Conservation (phyloP, 1,140 invertebrate species). For the Pogonus chalceus region DNA sequence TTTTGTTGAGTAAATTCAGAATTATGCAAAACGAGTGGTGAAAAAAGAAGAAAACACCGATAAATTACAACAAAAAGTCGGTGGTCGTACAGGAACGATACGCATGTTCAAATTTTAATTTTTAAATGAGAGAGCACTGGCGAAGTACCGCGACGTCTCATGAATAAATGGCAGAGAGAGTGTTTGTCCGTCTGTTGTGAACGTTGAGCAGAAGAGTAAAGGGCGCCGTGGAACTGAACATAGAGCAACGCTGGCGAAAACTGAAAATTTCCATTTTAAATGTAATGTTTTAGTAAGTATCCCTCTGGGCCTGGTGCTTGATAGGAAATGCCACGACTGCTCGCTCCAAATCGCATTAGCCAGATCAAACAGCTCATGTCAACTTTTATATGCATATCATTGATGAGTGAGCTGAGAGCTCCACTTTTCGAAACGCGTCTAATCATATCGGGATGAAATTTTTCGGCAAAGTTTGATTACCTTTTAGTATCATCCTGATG, state of each 20-base stretch:
- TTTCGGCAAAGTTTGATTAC: no score
- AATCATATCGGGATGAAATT: not conserved
- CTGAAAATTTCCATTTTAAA: slow-evolving; percentile 7
- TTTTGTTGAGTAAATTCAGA: no score
- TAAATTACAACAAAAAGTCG: no score
- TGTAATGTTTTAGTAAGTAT: slow-evolving; percentile 6
- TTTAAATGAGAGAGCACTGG: not conserved
- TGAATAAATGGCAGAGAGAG: not conserved
- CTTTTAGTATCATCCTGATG: no score
- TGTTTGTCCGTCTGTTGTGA: not conserved
- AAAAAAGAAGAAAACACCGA: no score
- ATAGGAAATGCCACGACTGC: not conserved
- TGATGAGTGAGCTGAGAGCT: not conserved
- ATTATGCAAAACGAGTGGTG: no score
- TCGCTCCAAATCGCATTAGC: not conserved
- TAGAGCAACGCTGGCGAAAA: not conserved
- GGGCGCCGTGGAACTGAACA: not conserved
- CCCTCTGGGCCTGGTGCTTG: not conserved
- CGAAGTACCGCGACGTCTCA: not conserved
- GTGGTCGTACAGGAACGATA: no score
- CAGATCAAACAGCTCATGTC: slow-evolving; percentile 1
- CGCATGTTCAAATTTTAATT: slow-evolving; percentile 1
- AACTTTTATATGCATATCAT: slow-evolving; percentile 5
- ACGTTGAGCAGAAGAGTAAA: not conserved
- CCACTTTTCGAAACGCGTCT: not conserved